These are phyloP conservation scores for Heterodera carotae DNA, from an alignment of 1,140 invertebrate species.

Conservation along the genomic window DNA sequence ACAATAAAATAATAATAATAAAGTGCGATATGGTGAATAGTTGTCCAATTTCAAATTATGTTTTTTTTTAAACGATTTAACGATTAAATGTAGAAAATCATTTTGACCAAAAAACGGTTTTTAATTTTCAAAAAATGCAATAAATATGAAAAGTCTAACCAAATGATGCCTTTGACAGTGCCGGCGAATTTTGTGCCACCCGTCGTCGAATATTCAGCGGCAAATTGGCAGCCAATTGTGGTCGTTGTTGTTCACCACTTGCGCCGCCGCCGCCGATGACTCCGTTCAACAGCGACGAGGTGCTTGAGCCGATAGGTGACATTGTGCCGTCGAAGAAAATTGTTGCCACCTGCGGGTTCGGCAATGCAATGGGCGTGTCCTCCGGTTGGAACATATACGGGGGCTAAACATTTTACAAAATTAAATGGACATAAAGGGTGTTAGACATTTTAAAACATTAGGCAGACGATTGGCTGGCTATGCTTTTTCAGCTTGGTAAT, in stretches of 20 bases:
- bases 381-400: constrained; percentile 32
- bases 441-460: too few species aligned
- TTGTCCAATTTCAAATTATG: background rate
- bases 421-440: too few species aligned
- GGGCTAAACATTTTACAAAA: constrained; percentile 27
- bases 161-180: constrained; percentile 6
- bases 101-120: too few species aligned
- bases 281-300: constrained; percentile 2
- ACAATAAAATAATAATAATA: background rate
- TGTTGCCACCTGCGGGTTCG: background rate
- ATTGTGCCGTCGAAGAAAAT: constrained; percentile 16
- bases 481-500: too few species aligned
- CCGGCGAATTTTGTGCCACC: background rate
- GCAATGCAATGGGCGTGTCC: constrained; percentile 33
- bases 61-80: too few species aligned
- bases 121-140: too few species aligned
- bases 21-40: too few species aligned
- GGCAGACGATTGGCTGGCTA: too few species aligned
- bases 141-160: background rate
- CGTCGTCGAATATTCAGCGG: constrained; percentile 12
- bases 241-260: background rate
- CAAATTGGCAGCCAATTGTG: background rate
- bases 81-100: too few species aligned
- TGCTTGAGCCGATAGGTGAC: constrained; percentile 1
- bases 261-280: too few species aligned